Base-by-base conservation (phyloP, 2,113 vertebrate genomes). In the Pterophyllum scalare region DNA sequence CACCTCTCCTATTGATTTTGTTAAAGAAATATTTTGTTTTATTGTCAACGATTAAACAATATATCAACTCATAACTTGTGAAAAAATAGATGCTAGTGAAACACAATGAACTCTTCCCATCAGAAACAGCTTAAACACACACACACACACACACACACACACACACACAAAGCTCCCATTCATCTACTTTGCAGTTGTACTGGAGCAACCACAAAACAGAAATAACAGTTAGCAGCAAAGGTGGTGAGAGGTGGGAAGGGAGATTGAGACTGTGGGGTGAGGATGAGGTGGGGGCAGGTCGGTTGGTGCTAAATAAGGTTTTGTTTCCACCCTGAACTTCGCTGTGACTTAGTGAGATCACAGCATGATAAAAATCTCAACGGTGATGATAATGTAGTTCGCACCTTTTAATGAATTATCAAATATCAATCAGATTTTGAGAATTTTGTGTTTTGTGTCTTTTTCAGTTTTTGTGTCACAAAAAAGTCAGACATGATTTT, bases 101-200 rank as follows among this genome's bases (percentile, higher is more conserved):
- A 80, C 19, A 77, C 43, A 81, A 64, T 38, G 60, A 28, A n/a
- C 19, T 17, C 17, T 58, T 52, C 40, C 24, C 54, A 17, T 58
- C 14, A 38, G 57, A 79, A 81, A 83, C 70, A 59, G 52, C 59
- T 7, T 58, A 61, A 20, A 40, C 59, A 7, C 2, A 1, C 60
- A 2, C 19, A 38, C 43, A 46, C 0, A 8, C 2, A n/a, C 61
- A 38, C 31, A 1, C 33, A 62, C 62, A 65, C 33, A 33, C 33
- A 33, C 33, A 33, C 33, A 33, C 33, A 33, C 87, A 67, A 87
- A 49, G 81, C 77, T 86, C 79, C 87, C 86, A 88, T 89, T 92
- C 90, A 93, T 90, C 83, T 87, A 88, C 75, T 90, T 84, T 91
- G 72, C 91, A 93, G 91, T 90, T 92, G 86, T 85, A 76, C 65